Percentiles rank a stretch among this genome's conserved stretches.
phyloP scores from a whole-genome alignment of 2,888 invertebrate species.

The Nemoura dubitans region DNA sequence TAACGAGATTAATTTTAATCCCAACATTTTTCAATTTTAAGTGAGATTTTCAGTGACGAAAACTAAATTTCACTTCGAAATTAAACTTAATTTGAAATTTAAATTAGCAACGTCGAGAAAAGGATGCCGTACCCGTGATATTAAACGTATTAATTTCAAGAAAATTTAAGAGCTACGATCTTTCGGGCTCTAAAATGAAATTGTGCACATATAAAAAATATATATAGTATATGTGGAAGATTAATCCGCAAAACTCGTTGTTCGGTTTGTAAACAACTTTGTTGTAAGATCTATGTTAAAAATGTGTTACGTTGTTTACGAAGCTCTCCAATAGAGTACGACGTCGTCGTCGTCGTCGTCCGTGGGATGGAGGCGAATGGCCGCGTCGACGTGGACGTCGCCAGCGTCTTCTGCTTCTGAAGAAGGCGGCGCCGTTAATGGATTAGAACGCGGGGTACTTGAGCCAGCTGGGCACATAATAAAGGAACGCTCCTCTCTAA shows the following conservation, averaged over 20 bases:
- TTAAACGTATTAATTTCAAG: neutral
- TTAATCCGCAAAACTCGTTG: neutral
- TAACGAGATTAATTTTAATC: slow-evolving; percentile 41
- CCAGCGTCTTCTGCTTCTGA: neutral
- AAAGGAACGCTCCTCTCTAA: neutral
- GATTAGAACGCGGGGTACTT: neutral
- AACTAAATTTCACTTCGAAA: slow-evolving; percentile 41
- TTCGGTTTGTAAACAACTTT: neutral
- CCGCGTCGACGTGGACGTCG: neutral
- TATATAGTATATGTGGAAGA: neutral
- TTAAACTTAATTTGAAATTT: slow-evolving; percentile 42
- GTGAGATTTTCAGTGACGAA: slow-evolving; percentile 36
- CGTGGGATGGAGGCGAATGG: neutral
- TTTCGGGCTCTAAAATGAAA: neutral
- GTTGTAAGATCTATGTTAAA: neutral
- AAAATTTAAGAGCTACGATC: neutral
- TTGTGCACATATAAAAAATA: neutral
- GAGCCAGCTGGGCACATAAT: neutral
- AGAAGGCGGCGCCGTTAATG: neutral
- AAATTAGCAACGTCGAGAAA: slow-evolving; percentile 25
- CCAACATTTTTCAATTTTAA: slow-evolving; percentile 42
- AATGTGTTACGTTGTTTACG: slow-evolving; percentile 4
- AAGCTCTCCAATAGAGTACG: neutral
- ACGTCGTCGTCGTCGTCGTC: neutral
- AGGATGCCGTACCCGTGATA: neutral